These are phyloP conservation scores for Lasioglossum figueresi DNA, from an alignment of 2,888 invertebrate genomes.

Conservation along the genomic window DNA sequence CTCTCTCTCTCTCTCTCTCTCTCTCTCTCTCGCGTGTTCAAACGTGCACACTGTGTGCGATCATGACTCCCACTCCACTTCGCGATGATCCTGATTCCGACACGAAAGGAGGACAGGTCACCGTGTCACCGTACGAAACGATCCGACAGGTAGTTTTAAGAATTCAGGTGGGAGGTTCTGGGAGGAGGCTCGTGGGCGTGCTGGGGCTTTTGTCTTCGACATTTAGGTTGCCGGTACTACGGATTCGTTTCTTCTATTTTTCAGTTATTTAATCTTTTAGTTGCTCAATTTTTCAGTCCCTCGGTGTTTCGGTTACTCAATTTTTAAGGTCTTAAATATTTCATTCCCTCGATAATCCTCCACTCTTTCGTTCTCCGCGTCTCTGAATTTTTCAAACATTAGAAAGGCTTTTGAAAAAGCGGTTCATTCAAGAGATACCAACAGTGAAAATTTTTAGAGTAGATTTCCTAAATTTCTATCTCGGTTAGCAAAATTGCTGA, in stretches of 20 bases:
- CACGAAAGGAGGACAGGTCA: constrained; percentile 52
- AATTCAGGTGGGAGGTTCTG: background rate
- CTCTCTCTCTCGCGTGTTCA: background rate
- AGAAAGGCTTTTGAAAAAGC: background rate
- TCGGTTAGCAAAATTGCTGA: background rate
- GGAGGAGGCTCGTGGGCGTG: background rate
- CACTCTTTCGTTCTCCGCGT: background rate
- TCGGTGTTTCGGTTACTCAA: background rate
- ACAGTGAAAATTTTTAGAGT: background rate
- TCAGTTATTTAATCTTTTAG: background rate
- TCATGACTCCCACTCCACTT: background rate
- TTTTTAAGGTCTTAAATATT: background rate
- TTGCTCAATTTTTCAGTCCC: background rate
- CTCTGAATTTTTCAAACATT: background rate
- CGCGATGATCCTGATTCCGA: background rate
- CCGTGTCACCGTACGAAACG: constrained; percentile 44
- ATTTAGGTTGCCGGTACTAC: background rate
- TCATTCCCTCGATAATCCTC: background rate
- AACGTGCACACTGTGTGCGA: background rate
- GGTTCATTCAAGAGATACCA: background rate
- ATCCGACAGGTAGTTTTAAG: constrained; percentile 11
- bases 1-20: background rate
- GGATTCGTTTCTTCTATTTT: background rate
- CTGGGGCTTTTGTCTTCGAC: background rate
- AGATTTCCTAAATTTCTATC: background rate